Base-by-base conservation (phyloP, 2,888 invertebrate species). In the Brachynemurus nebulosus region DNA sequence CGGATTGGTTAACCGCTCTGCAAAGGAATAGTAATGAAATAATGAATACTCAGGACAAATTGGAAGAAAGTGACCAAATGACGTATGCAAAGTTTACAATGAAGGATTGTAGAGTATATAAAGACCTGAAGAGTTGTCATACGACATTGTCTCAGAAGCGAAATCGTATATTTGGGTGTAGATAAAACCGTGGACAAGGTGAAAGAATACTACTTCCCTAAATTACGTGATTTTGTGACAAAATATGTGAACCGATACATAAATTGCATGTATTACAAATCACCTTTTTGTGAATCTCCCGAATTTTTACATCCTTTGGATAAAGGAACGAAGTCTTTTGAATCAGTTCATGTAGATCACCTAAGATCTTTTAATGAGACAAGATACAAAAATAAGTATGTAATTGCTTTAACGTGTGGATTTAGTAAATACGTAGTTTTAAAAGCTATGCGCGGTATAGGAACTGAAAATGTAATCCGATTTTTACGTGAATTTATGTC, bases 401-500 rank as follows among this genome's bases (percentile, higher is more conserved):
- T 23, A 9, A 9, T 23, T 6, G 7, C 23, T 7, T 23, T 23
- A 23, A 23, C 9, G 7, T 6, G 9, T 23, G 23, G 23, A 7
- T 23, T 23, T 23, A 18, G 45, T 42, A 4, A 25, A 50, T 6
- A n/a, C 25, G 1, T 35, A 43, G 25, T 23, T 6, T 9, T 23
- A 23, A 23, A 23, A 23, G 23, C 7, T 23, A 9, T 23, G 6
- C 6, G 6, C 9, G 23, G 9, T 23, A 9, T 23, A 7, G 23
- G 17, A 47, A 18, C 30, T n/a, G 18, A 47, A 48, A 18, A 47
- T 51, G 33, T 37, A 51, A 6, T 9, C 47, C 8, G 50, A 51
- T 47, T 57, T 54, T 44, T 55, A 55, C 1, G 48, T 49, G 6
- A 55, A 56, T 9, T 40, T 36, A 16, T 38, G 50, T 8, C 47